Evolutionary conservation across 2,797 vertebrate species (phyloP), one percentile per base, ranked within the genome.

Genomic region (Poeciliopsis infans): DNA sequence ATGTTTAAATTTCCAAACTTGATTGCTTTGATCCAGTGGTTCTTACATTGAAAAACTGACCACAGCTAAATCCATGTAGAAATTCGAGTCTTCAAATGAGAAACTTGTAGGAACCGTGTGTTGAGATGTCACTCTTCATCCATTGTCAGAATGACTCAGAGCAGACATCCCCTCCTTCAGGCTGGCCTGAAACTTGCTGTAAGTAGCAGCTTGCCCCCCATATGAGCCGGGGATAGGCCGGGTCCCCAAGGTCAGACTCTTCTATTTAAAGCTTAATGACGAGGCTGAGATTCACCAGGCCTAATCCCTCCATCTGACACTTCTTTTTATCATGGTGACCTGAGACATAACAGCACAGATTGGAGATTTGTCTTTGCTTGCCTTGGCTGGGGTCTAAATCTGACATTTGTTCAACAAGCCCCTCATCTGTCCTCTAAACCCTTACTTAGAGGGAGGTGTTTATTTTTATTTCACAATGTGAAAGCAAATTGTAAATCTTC

Each of bases 241-340:
- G 76, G 85, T 87, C 89, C 87, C 91, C 3, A 77, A 89, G 88
- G 91, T 91, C 86, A 80, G 57, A 80, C 79, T 86, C 85, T 70
- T 83, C 89, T 88, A 90, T 94, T 93, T 91, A 92, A 92, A 89
- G 91, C 91, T 81, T 92, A 92, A 93, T 92, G 91, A 92, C 79
- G 82, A 80, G 74, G 85, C 89, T 80, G 84, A 86, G 88, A 90
- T 89, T 87, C 87, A 78, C 79, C 80, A n/a, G 55, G 78, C 81
- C 82, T 86, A 93, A 92, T 79, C 89, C 85, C 71, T 85, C 87
- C 90, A 91, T 92, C 89, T 92, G 89, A 94, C 84, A 74, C 75
- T 88, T 85, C 89, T 83, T 89, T 90, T 87, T 87, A 89, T 85
- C 89, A 85, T 81, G 82, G 81, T 83, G 85, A 79, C 86, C 86